These are phyloP conservation scores for Acanthurus lineatus DNA, from an alignment of 2,797 vertebrate species.

Conservation along the genomic window DNA sequence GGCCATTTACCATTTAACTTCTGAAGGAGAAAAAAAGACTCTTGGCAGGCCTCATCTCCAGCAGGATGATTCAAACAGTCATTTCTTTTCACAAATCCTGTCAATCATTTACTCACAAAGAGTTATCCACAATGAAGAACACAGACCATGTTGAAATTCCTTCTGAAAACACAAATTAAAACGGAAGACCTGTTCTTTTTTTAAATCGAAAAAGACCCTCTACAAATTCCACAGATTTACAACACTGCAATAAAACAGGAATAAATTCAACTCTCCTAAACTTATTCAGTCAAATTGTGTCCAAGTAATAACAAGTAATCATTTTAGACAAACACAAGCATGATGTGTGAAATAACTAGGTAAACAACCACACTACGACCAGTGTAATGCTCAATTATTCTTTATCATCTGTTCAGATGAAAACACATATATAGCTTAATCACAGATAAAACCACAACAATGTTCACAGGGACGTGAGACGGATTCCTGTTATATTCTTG, in stretches of 20 bases:
- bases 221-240: neutral
- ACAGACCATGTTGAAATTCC: neutral
- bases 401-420: slow-evolving; percentile 4
- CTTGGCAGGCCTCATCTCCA: slow-evolving; percentile 34
- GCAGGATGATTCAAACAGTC: slow-evolving; percentile 44
- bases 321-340: neutral
- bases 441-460: slow-evolving; percentile 4
- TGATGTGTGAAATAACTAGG: neutral
- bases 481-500: slow-evolving; percentile 9
- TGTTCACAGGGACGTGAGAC: neutral
- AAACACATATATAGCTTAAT: slow-evolving; percentile 3
- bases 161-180: neutral
- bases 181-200: neutral
- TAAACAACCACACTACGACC: neutral
- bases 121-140: neutral
- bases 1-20: slow-evolving; percentile 43
- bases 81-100: slow-evolving; percentile 47
- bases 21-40: slow-evolving; percentile 11
- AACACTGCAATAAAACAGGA: neutral
- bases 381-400: neutral
- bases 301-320: neutral
- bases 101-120: slow-evolving; percentile 31
- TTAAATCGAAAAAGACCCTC: neutral
- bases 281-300: neutral
- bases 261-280: neutral